phyloP scores from a whole-genome alignment of 2,888 invertebrate species.

The Uropetala carovei region DNA sequence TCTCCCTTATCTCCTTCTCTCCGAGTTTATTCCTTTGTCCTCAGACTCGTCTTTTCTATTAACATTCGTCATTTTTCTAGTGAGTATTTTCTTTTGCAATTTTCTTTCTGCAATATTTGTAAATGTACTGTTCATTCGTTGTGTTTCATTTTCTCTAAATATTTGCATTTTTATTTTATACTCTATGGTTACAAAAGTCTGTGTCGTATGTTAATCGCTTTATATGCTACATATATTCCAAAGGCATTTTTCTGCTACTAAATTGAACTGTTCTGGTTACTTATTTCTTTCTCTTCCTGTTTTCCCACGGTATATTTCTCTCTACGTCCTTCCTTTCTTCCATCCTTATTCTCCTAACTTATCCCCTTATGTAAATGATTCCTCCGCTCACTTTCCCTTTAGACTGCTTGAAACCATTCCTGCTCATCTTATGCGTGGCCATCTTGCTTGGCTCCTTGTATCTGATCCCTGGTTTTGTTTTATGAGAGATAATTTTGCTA shows the following conservation, averaged over 20 bases:
- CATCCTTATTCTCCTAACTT: constrained; percentile 2
- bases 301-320: too few relatives aligned
- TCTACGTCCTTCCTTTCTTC: not conserved
- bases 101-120: not conserved
- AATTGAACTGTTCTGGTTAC: too few relatives aligned
- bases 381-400: constrained; percentile 8
- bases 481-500: not conserved
- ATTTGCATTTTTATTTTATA: too few relatives aligned
- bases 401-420: not conserved
- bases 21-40: not conserved
- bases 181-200: too few relatives aligned
- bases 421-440: not conserved
- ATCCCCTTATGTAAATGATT: constrained; percentile 24
- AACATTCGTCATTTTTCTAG: not conserved
- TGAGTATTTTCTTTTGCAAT: not conserved
- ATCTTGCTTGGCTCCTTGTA: not conserved
- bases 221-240: too few relatives aligned
- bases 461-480: not conserved
- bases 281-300: too few relatives aligned
- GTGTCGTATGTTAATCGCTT: too few relatives aligned
- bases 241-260: too few relatives aligned
- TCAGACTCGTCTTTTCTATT: not conserved
- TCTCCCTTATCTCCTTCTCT: not conserved
- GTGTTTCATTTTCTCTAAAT: not conserved
- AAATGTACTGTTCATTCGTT: not conserved